Conservation (phyloP, 1,140 invertebrate genomes). For the Orius insidiosus region DNA sequence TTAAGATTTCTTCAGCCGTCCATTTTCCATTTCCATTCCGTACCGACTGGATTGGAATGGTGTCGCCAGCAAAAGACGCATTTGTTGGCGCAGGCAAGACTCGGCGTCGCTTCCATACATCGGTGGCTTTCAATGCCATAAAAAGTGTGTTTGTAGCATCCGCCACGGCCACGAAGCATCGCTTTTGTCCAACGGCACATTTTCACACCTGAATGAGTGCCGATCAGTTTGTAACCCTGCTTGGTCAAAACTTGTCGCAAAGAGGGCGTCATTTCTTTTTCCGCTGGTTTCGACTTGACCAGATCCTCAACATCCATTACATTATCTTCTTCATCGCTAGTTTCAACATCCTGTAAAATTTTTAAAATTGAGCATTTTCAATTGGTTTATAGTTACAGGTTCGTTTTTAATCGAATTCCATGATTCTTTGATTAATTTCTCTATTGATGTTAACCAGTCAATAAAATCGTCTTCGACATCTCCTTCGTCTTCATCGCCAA, state of each 20-base stretch:
- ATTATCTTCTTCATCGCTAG: constrained; percentile 15
- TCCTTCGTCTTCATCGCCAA: constrained; percentile 36
- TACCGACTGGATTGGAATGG: constrained; percentile 52
- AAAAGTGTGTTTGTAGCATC: constrained; percentile 50
- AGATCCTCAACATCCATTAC: constrained; percentile 35
- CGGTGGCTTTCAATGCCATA: constrained; percentile 47
- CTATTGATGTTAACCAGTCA: constrained; percentile 18
- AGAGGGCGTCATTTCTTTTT: constrained; percentile 39
- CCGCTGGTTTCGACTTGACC: constrained; percentile 24
- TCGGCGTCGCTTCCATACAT: constrained; percentile 48
- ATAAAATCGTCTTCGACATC: constrained; percentile 25
- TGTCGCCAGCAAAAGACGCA: constrained; percentile 53
- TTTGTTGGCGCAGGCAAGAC: constrained; percentile 47
- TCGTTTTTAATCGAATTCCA: background rate
- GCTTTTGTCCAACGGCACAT: constrained; percentile 48
- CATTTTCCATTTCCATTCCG: constrained; percentile 48
- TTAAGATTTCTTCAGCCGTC: constrained; percentile 37
- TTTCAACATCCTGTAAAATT: constrained; percentile 5
- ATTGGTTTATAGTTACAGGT: background rate
- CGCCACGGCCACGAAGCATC: constrained; percentile 43
- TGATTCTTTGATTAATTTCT: background rate
- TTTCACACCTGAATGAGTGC: constrained; percentile 45
- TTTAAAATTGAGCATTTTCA: background rate
- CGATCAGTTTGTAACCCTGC: constrained; percentile 44
- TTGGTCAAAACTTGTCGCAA: constrained; percentile 37